These are phyloP conservation scores for Lagorchestes hirsutus DNA, from an alignment of 2,797 vertebrate genomes.

Conservation along the genomic window DNA sequence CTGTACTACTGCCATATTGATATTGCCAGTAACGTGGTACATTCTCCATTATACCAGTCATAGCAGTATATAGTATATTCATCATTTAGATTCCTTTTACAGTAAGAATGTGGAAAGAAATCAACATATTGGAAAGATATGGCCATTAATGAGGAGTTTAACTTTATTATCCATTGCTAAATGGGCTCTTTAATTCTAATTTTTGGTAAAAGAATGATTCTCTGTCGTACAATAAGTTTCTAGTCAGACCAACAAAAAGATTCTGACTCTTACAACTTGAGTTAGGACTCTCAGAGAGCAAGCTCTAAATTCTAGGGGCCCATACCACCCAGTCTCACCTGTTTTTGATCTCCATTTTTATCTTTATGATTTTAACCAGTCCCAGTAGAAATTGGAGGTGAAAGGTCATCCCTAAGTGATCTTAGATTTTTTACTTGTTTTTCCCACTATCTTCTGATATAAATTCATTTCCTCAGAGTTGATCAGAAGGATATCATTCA, in stretches of 20 bases:
- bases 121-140: not conserved
- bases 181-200: not conserved
- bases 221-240: not conserved
- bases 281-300: not conserved
- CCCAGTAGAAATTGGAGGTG: not conserved
- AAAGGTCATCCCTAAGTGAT: not conserved
- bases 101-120: not conserved
- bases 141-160: not conserved
- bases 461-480: not conserved
- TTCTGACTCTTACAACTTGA: not conserved
- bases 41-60: not conserved
- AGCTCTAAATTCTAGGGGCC: not conserved
- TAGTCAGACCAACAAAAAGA: not conserved
- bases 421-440: not conserved
- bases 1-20: too few species aligned
- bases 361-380: not conserved
- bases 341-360: not conserved
- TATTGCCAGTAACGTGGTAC: not conserved
- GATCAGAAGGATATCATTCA: not conserved
- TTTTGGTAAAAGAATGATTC: not conserved
- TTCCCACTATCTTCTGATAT: not conserved
- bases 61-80: too few species aligned
- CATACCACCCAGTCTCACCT: not conserved
- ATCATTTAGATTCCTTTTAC: not conserved
- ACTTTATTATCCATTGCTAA: not conserved